A percentile compares a stretch with the other conserved stretches of the same genome.
Evolutionary conservation across 2,888 invertebrate species (phyloP).

Genomic region (Rhagium mordax): DNA sequence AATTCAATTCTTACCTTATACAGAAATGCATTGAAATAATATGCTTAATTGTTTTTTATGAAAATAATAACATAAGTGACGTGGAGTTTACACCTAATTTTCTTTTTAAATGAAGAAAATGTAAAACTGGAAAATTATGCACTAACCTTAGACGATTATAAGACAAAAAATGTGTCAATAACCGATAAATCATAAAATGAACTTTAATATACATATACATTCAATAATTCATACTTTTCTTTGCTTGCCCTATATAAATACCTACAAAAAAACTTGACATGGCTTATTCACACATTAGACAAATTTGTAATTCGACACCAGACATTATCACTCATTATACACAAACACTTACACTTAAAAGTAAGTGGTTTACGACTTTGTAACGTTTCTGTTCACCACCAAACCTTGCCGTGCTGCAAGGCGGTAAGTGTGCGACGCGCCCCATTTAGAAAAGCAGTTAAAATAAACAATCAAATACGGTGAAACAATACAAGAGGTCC

Average conservation of each 20-base stretch:
- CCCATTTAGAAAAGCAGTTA: slow-evolving; percentile 4
- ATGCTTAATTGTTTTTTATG: too few species aligned
- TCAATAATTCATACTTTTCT: too few species aligned
- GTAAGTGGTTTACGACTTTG: slow-evolving; percentile 16
- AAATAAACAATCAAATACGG: slow-evolving; percentile 7
- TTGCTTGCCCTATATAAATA: neutral
- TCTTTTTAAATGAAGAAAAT: too few species aligned
- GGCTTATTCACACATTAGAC: slow-evolving; percentile 4
- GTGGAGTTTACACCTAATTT: too few species aligned
- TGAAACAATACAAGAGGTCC: slow-evolving; percentile 2
- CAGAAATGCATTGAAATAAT: too few species aligned
- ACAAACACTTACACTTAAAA: slow-evolving; percentile 7
- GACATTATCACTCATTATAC: neutral
- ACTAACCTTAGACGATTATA: too few species aligned
- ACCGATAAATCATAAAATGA: too few species aligned
- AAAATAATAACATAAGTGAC: too few species aligned
- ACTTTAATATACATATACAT: too few species aligned
- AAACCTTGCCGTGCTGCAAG: neutral
- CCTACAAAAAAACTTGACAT: slow-evolving; percentile 1
- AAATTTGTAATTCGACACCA: slow-evolving; percentile 7
- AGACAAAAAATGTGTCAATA: too few species aligned
- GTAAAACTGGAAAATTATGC: too few species aligned
- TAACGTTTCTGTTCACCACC: slow-evolving; percentile 7
- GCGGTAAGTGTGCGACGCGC: slow-evolving; percentile 2
- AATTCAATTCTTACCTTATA: too few species aligned